Percentiles rank a stretch among this genome's conserved stretches.
These are phyloP conservation scores for Pantherophis vulpinus DNA, from an alignment of 2,797 vertebrate genomes.

Conservation along the genomic window DNA sequence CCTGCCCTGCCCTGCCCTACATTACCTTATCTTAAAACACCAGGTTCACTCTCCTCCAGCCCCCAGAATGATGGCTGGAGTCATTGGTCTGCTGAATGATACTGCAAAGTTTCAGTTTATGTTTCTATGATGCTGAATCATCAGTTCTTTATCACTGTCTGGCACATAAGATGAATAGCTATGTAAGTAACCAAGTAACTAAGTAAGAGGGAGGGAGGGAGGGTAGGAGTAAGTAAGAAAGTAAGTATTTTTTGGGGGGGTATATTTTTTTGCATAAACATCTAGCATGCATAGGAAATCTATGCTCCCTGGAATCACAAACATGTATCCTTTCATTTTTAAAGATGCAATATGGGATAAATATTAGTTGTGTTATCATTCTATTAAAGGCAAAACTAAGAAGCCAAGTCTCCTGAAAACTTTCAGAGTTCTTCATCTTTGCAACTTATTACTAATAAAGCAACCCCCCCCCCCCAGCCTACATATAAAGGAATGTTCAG, in stretches of 20 bases:
- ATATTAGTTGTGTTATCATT: not conserved
- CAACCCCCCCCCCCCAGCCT: not conserved
- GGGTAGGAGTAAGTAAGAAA: too few relatives aligned
- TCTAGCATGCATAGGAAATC: not conserved
- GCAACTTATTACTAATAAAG: not conserved
- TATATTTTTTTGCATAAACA: not conserved
- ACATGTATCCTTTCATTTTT: not conserved
- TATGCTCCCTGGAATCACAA: not conserved
- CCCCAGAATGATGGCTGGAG: too few relatives aligned
- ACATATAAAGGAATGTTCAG: not conserved
- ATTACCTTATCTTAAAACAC: too few relatives aligned
- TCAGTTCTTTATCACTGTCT: too few relatives aligned
- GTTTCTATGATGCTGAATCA: too few relatives aligned
- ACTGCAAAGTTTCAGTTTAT: too few relatives aligned
- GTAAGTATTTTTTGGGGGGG: not conserved
- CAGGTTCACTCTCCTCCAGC: too few relatives aligned
- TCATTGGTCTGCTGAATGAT: too few relatives aligned
- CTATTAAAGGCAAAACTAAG: not conserved
- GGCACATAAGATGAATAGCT: not conserved
- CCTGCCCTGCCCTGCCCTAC: too few relatives aligned
- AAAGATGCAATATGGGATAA: not conserved
- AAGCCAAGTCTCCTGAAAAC: not conserved
- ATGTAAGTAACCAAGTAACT: not conserved
- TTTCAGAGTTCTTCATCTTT: not conserved
- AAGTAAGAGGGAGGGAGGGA: too few relatives aligned